Conservation (phyloP, 2,113 vertebrate species). For the Ifrita kowaldi region DNA sequence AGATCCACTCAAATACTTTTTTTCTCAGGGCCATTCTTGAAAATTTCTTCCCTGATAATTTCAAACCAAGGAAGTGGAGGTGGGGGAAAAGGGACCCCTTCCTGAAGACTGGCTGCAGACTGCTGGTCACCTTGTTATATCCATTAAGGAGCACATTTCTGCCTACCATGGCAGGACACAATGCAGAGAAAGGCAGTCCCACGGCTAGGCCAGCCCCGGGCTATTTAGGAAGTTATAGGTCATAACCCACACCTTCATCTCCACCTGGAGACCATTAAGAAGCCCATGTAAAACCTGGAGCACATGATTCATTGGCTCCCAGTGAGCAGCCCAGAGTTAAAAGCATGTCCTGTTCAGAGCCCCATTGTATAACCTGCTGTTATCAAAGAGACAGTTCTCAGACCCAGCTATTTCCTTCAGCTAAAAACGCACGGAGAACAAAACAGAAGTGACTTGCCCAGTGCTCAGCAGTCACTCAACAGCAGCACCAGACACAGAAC, state of each 20-base stretch:
- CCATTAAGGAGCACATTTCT: neutral
- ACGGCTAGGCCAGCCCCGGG: neutral
- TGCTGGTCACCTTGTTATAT: neutral
- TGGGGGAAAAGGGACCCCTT: neutral
- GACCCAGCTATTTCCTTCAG: neutral
- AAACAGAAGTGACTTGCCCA: neutral
- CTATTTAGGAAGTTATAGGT: neutral
- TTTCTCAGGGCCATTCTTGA: neutral
- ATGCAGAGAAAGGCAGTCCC: neutral
- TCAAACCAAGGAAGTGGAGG: neutral
- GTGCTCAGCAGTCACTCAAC: neutral
- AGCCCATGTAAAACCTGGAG: neutral
- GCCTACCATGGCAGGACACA: neutral
- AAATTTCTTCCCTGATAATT: neutral
- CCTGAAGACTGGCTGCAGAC: neutral
- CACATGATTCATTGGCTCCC: neutral
- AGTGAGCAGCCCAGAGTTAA: neutral
- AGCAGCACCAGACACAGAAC: neutral
- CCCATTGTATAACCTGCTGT: neutral
- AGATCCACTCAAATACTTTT: neutral
- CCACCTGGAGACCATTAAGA: slow-evolving; percentile 26
- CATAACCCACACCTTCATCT: slow-evolving; percentile 2
- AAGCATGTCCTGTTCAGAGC: neutral
- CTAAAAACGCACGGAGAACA: neutral
- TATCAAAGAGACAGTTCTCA: neutral